phyloP scores from a whole-genome alignment of 2,888 invertebrate species.

The Tetragonula carbonaria region DNA sequence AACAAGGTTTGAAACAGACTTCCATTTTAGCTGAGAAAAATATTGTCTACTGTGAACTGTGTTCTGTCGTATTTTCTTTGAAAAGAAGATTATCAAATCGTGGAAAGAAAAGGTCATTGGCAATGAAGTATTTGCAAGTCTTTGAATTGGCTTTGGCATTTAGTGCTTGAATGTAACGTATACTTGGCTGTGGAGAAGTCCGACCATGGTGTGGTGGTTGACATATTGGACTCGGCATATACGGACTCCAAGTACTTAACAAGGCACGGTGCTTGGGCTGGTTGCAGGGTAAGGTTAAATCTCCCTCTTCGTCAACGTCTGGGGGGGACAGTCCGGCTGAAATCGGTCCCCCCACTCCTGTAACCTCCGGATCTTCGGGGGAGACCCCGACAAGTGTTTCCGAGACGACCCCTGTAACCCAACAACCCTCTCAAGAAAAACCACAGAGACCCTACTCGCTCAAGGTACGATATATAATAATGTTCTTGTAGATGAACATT shows the following conservation, averaged over 20 bases:
- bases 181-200: slow-evolving; percentile 62
- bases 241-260: slow-evolving; percentile 82
- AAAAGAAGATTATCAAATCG: not conserved
- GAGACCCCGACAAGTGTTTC: slow-evolving; percentile 78
- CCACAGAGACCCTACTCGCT: slow-evolving; percentile 87
- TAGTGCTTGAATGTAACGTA: slow-evolving; percentile 66
- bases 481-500: slow-evolving; percentile 50
- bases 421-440: slow-evolving; percentile 83
- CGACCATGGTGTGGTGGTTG: slow-evolving; percentile 65
- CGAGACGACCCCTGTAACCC: slow-evolving; percentile 77
- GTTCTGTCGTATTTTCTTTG: not conserved
- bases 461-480: slow-evolving; percentile 84
- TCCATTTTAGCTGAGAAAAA: slow-evolving; percentile 13
- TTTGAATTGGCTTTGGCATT: slow-evolving; percentile 65
- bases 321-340: slow-evolving; percentile 83
- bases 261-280: slow-evolving; percentile 82
- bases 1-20: not conserved
- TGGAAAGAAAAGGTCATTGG: slow-evolving; percentile 26
- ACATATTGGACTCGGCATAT: slow-evolving; percentile 69
- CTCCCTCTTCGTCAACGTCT: slow-evolving; percentile 83
- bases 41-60: not conserved
- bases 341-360: slow-evolving; percentile 79
- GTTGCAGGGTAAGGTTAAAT: slow-evolving; percentile 84
- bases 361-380: slow-evolving; percentile 80
- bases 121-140: slow-evolving; percentile 42